A percentile compares a stretch with the other conserved stretches of the same genome.
Evolutionary conservation across 2,113 vertebrate species (phyloP).

Genomic region (Ifrita kowaldi): DNA sequence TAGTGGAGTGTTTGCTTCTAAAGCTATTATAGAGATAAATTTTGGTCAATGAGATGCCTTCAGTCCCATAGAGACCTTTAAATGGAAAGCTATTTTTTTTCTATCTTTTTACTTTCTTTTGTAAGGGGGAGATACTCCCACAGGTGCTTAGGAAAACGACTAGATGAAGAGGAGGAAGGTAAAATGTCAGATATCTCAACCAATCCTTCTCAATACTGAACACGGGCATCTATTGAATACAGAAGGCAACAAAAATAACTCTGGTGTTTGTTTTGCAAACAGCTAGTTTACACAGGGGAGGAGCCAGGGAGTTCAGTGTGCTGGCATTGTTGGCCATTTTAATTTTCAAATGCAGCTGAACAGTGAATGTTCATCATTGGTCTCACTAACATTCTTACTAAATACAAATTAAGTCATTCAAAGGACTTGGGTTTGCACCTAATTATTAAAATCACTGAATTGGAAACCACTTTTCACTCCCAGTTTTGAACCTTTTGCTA

Average conservation of each 20-base stretch:
- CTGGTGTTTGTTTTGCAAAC: slow-evolving; percentile 11
- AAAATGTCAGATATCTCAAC: not conserved
- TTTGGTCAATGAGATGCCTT: not conserved
- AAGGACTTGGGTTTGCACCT: not conserved
- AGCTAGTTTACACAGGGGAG: not conserved
- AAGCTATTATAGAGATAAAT: not conserved
- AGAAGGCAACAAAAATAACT: not conserved
- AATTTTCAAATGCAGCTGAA: slow-evolving; percentile 23
- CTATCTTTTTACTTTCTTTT: not conserved
- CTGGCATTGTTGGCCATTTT: slow-evolving; percentile 9
- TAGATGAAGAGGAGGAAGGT: not conserved
- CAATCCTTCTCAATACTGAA: not conserved
- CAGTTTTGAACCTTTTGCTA: not conserved
- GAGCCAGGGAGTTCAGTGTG: not conserved
- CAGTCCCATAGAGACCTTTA: not conserved
- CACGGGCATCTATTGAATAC: not conserved
- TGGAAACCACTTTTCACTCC: not conserved
- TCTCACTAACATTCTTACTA: slow-evolving; percentile 10
- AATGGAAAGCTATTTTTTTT: not conserved
- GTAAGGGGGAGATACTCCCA: not conserved
- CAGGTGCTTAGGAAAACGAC: not conserved
- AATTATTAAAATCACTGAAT: not conserved
- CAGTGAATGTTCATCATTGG: slow-evolving; percentile 14
- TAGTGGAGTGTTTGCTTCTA: not conserved
- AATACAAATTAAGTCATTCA: not conserved